Base-by-base conservation (phyloP, 2,888 invertebrate species). In the Ptychoptera contaminata region DNA sequence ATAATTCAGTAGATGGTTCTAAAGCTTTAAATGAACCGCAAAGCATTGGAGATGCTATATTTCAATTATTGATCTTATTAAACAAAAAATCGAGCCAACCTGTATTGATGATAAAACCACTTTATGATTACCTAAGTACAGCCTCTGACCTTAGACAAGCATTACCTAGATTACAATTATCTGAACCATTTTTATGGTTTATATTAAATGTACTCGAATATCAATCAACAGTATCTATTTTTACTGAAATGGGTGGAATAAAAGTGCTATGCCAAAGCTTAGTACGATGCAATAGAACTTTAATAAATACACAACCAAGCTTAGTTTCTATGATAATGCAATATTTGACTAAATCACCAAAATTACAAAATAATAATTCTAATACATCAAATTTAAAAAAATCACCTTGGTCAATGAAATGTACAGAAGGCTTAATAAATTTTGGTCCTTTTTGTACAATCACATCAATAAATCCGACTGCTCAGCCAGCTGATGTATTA, bases 371-470 rank as follows among this genome's bases (percentile, higher is more conserved):
- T 7, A 53, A 59, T 30, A 57, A 63, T 63, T 51, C 61, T 63
- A 50, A 51, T 52, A 51, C 67, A 47, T 56, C 67, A 53, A 55
- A 65, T 1, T 63, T 62, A 31, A 68, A 65, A 47, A 69, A 59
- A 49, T 63, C 61, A 49, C 55, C 55, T 11, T 12, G 16, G 16
- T 35, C n/a, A 23, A 34, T 23, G n/a, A 23, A 14, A 9, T 16
- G 23, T 9, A 16, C 30, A 2, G 82, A 85, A 54, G 84, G 85
- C 3, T 67, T 91, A 14, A 73, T 87, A 41, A 93, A 93, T 63
- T 91, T 92, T 59, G 92, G 92, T 3, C 92, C 92, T 0, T 73
- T 88, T 32, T 90, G 86, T 46, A 75, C 77, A 1, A 82, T 88
- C 47, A 73, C 79, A 14, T 85, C 84, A 55, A 77, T 79, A 53